phyloP scores from a whole-genome alignment of 92 coral and sea anemone species.

The Zoanthus sociatus region DNA sequence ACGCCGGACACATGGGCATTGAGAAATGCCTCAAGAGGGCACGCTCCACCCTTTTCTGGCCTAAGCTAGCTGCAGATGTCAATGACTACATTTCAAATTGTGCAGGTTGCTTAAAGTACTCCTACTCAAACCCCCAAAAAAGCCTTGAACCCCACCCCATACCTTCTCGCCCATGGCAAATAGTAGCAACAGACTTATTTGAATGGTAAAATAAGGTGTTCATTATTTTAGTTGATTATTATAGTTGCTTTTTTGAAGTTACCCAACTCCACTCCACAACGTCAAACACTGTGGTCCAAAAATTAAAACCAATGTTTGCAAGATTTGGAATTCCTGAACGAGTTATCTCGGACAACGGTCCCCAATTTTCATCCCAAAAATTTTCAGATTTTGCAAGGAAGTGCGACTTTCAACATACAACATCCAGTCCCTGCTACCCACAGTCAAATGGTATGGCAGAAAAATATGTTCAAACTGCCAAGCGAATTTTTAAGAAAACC shows the following conservation, averaged over 20 bases:
- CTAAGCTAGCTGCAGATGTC: neutral
- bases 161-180: constrained; percentile 32
- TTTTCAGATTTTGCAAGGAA: constrained; percentile 17
- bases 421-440: constrained; percentile 29
- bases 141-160: neutral
- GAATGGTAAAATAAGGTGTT: constrained; percentile 13
- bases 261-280: neutral
- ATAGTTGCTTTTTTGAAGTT: constrained; percentile 25
- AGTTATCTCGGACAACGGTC: constrained; percentile 32
- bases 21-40: neutral
- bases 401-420: constrained; percentile 14
- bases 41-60: neutral
- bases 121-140: neutral
- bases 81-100: neutral
- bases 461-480: constrained; percentile 38
- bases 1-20: neutral
- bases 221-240: constrained; percentile 27
- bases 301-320: constrained; percentile 18
- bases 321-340: constrained; percentile 36
- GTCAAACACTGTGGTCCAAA: neutral
- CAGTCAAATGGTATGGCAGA: constrained; percentile 48
- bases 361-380: constrained; percentile 25
- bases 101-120: neutral
- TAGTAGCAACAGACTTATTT: constrained; percentile 39
- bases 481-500: constrained; percentile 41